These are phyloP conservation scores for Centropyge bicolor DNA, from an alignment of 2,797 vertebrate species.

Conservation along the genomic window DNA sequence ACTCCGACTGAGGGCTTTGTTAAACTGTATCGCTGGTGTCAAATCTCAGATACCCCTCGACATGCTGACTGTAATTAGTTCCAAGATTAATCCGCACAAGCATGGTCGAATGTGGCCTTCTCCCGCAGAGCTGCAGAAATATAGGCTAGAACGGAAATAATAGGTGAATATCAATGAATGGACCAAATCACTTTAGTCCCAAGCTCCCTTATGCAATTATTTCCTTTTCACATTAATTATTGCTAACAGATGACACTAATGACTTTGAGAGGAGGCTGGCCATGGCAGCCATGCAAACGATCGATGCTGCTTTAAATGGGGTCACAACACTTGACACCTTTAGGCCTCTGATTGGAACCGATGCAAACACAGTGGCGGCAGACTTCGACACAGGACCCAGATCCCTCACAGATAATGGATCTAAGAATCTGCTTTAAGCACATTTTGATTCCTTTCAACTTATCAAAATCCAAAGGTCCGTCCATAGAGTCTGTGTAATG, in stretches of 20 bases:
- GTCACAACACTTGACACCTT: constrained; percentile 68
- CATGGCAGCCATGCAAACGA: constrained; percentile 81
- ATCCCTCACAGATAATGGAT: constrained; percentile 3
- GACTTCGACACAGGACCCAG: background rate
- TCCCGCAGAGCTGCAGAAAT: constrained; percentile 82
- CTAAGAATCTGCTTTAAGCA: background rate
- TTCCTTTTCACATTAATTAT: constrained; percentile 96
- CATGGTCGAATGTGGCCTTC: constrained; percentile 75
- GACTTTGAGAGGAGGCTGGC: constrained; percentile 91
- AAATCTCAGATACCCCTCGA: constrained; percentile 83
- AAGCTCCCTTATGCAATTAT: constrained; percentile 94
- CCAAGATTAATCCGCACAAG: constrained; percentile 83
- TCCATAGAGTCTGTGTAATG: background rate
- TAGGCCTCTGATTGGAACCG: constrained; percentile 44
- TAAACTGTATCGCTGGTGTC: constrained; percentile 82
- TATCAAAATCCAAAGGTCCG: background rate
- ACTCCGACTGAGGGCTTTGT: constrained; percentile 78
- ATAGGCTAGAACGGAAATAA: constrained; percentile 84
- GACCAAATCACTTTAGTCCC: constrained; percentile 87
- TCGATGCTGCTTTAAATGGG: constrained; percentile 84
- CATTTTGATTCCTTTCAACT: background rate
- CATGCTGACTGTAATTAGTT: constrained; percentile 85
- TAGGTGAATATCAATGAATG: constrained; percentile 91
- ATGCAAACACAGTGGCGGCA: constrained; percentile 24
- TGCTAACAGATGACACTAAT: constrained; percentile 95